Base-by-base conservation (phyloP, 2,888 invertebrate species). In the Apodemia zela region DNA sequence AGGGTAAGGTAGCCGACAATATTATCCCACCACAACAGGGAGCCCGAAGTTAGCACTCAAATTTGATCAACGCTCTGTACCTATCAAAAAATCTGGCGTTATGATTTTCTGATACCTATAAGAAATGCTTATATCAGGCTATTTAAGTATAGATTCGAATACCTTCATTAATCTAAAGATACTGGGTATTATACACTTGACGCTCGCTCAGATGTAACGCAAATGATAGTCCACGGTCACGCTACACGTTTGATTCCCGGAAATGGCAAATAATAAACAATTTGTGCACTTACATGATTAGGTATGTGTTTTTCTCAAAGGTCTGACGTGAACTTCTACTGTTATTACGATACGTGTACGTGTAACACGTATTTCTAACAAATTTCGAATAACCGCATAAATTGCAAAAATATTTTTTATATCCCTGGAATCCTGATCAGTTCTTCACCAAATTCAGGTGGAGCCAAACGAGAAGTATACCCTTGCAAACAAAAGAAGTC, bases 191-290 rank as follows among this genome's bases (percentile, higher is more conserved):
- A 57, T 7, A 57, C 45, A 29, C 54, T 25, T 29, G n/a, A 57
- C 25, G 51, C 25, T 57, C 54, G 21, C 15, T 54, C 25, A 54
- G 54, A 13, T 25, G 54, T 54, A 25, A 54, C 54, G 21, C 35
- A 59, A 59, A 59, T 59, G 35, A 59, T 38, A 59, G 59, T 0
- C 18, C 59, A 59, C 35, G 59, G 59, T 59, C 59, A 59, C 59
- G 59, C 59, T 11, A 35, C 59, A 13, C 17, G 38, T 59, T 59
- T 59, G 21, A 65, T 63, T 38, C 59, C 59, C 47, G 47, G 42
- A 42, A 59, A 49, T 63, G 47, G 18, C 29, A 49, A 42, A 15
- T 47, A 59, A 60, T 33, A 33, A 59, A 60, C 17, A 33, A 45
- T 15, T 45, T 63, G 15, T 54, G 15, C 54, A 54, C 25, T 25